Percentiles rank a stretch among this genome's conserved stretches.
Conservation (phyloP, 2,113 vertebrate species). For the Pluvianellus socialis region DNA sequence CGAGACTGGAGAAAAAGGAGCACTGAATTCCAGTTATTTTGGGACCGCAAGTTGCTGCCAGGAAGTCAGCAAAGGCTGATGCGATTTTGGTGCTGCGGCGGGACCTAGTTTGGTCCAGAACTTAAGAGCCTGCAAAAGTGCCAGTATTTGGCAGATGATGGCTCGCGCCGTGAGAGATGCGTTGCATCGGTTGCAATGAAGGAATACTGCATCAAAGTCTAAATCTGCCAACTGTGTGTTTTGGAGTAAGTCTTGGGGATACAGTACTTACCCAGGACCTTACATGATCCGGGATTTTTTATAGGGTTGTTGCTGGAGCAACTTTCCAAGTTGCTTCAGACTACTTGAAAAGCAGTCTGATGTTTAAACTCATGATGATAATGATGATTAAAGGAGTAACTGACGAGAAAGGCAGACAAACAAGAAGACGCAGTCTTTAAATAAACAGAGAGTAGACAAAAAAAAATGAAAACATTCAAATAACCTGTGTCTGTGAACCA, state of each 20-base stretch:
- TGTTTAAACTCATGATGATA: neutral
- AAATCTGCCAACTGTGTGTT: neutral
- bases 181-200: neutral
- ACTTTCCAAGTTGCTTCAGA: neutral
- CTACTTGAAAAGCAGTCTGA: neutral
- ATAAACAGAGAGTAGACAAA: neutral
- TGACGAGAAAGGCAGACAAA: neutral
- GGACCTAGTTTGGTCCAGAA: neutral
- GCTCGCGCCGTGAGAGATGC: rapidly evolving
- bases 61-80: neutral
- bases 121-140: neutral
- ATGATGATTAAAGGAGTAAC: neutral
- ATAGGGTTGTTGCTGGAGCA: neutral
- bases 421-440: neutral
- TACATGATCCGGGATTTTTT: neutral
- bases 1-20: neutral
- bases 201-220: neutral
- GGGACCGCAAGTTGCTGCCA: neutral
- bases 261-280: neutral
- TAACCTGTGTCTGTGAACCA: neutral
- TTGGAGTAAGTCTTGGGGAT: neutral
- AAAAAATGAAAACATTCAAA: neutral
- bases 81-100: neutral
- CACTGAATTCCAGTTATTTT: neutral
- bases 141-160: neutral